A percentile compares a stretch with the other conserved stretches of the same genome.
These are phyloP conservation scores for Fissipunctia ypsillon DNA, from an alignment of 2,888 invertebrate genomes.

Conservation along the genomic window DNA sequence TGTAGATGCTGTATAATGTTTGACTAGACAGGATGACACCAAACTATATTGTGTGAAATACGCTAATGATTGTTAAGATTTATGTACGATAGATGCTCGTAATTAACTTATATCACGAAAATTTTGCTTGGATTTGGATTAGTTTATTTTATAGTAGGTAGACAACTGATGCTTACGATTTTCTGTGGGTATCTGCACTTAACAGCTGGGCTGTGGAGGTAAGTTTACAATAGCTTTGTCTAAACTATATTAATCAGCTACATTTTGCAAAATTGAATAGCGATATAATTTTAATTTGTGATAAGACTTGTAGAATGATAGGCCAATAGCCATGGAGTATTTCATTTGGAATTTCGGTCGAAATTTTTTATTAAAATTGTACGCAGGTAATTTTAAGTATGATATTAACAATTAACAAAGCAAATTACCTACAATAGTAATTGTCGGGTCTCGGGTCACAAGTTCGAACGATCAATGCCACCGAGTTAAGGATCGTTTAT, in stretches of 20 bases:
- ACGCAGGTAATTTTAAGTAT: background rate
- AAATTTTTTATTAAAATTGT: background rate
- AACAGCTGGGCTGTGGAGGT: background rate
- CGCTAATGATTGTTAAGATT: conserved; percentile 17
- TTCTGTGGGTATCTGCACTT: background rate
- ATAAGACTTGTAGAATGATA: background rate
- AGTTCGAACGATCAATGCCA: conserved; percentile 42
- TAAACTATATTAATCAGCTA: background rate
- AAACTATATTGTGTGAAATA: conserved; percentile 24
- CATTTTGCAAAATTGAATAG: background rate
- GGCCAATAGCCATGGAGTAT: background rate
- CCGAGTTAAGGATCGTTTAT: conserved; percentile 43
- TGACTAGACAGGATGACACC: conserved; percentile 29
- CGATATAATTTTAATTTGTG: background rate
- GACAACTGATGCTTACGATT: background rate
- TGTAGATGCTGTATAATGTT: conserved; percentile 15
- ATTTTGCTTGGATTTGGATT: background rate
- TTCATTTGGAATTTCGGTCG: background rate
- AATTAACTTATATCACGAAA: background rate
- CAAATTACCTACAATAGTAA: conserved; percentile 12
- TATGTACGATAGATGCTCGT: background rate
- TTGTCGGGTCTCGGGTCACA: background rate
- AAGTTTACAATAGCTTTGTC: background rate
- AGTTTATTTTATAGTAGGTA: background rate
- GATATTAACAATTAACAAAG: background rate